These are phyloP conservation scores for Onthophagus taurus DNA, from an alignment of 1,140 invertebrate species.

Conservation along the genomic window DNA sequence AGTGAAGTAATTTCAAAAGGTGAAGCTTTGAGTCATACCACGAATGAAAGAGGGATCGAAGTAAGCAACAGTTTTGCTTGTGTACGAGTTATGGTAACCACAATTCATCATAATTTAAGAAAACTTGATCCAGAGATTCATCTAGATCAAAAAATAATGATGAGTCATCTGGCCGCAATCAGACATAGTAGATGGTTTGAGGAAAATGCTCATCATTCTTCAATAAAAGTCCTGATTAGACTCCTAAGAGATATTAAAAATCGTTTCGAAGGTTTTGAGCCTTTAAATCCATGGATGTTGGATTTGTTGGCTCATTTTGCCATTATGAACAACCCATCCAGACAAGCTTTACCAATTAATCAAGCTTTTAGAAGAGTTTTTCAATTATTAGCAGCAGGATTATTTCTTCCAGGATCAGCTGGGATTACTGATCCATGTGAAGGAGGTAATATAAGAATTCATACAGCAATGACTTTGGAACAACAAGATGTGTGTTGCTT, in stretches of 20 bases:
- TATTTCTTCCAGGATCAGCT: conserved; percentile 91
- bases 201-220: conserved; percentile 95
- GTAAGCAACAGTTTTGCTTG: conserved; percentile 72
- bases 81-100: conserved; percentile 84
- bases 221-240: conserved; percentile 91
- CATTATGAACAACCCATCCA: conserved; percentile 90
- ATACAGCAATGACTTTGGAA: conserved; percentile 85
- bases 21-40: conserved; percentile 50
- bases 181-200: conserved; percentile 96
- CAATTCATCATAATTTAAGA: conserved; percentile 83
- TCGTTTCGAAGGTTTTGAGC: conserved; percentile 81
- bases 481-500: conserved; percentile 91
- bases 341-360: conserved; percentile 88
- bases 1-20: conserved; percentile 49
- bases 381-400: conserved; percentile 83
- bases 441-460: conserved; percentile 76
- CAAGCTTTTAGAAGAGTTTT: conserved; percentile 78
- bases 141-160: conserved; percentile 75
- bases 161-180: conserved; percentile 85
- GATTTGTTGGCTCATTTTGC: conserved; percentile 93
- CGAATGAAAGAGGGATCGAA: conserved; percentile 74
- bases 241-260: conserved; percentile 82
- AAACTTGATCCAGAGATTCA: conserved; percentile 90
- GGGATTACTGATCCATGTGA: conserved; percentile 93
- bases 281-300: conserved; percentile 92